Evolutionary conservation across 2,113 vertebrate species (phyloP), one percentile per base, ranked within the genome.

Genomic region (Gymnarchus niloticus): DNA sequence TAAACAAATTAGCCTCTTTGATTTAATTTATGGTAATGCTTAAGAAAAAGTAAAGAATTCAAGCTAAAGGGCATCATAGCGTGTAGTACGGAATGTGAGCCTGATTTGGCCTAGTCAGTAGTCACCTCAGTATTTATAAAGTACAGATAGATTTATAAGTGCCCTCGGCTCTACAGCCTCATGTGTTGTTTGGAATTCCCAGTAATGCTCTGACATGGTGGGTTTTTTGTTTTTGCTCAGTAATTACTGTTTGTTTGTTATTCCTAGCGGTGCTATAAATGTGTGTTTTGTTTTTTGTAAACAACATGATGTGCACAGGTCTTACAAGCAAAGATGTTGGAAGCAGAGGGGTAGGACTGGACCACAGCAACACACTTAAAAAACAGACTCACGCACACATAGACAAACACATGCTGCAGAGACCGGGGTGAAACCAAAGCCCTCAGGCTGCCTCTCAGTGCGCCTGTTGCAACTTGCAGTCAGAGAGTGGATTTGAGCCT

Each of bases 401-500:
- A 14, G 44, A 77, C 37, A n/a, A 5, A n/a, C 2, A 3, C 6
- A 51, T 10, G 25, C 9, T 7, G 21, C 17, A 48, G 19, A 61
- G 56, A 7, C 3, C 52, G 28, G 1, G 19, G 78, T 51, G 78
- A n/a, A n/a, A n/a, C 7, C 48, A 12, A 12, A 23, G 57, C 6
- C 49, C 59, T 73, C 6, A 52, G 59, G 41, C 59, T 51, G 46
- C 59, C 59, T 23, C 23, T 37, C 48, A 84, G 19, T 6, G 25
- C 33, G 83, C 59, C 83, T 37, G 83, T n/a, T 84, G 19, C 59
- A 69, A 52, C 61, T 19, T 14, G 83, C 19, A 33, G n/a, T 48
- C 41, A 84, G 52, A 21, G 12, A 84, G 21, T 25, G 23, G 28
- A 48, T 12, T 1, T 8, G 44, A 77, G 37, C 3, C n/a, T 37